phyloP scores from a whole-genome alignment of 2,888 invertebrate species.

The Orchestes rusci region DNA sequence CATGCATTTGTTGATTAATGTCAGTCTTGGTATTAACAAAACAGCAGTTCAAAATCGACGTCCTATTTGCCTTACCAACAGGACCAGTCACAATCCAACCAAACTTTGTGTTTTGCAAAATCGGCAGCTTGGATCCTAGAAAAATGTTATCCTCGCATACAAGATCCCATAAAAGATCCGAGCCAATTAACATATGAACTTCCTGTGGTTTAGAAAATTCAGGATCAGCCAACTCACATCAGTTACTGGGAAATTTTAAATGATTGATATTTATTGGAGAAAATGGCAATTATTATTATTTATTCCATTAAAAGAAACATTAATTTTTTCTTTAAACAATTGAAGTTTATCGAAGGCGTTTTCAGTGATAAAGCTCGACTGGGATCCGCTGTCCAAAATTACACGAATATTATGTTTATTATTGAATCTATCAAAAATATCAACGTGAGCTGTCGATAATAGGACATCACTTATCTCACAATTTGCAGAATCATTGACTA shows the following conservation, averaged over 20 bases:
- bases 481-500: conserved; percentile 5
- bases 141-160: conserved; percentile 7
- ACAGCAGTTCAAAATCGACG: too few species aligned
- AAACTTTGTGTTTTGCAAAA: too few species aligned
- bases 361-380: conserved; percentile 10
- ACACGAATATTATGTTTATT: too few species aligned
- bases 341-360: conserved; percentile 3
- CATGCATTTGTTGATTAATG: too few species aligned
- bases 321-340: conserved; percentile 5
- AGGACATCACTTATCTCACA: too few species aligned
- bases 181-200: conserved; percentile 14
- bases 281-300: neutral
- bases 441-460: too few species aligned
- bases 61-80: neutral
- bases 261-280: conserved; percentile 3
- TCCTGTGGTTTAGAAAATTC: conserved; percentile 2
- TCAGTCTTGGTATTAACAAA: too few species aligned
- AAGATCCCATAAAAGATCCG: conserved; percentile 10
- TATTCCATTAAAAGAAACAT: conserved; percentile 6
- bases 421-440: too few species aligned
- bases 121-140: too few species aligned
- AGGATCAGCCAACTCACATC: conserved; percentile 10
- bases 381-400: too few species aligned
- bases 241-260: too few species aligned
- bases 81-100: conserved; percentile 14